Evolutionary conservation across 2,113 vertebrate genomes (phyloP).

Genomic region (Clupea harengus): DNA sequence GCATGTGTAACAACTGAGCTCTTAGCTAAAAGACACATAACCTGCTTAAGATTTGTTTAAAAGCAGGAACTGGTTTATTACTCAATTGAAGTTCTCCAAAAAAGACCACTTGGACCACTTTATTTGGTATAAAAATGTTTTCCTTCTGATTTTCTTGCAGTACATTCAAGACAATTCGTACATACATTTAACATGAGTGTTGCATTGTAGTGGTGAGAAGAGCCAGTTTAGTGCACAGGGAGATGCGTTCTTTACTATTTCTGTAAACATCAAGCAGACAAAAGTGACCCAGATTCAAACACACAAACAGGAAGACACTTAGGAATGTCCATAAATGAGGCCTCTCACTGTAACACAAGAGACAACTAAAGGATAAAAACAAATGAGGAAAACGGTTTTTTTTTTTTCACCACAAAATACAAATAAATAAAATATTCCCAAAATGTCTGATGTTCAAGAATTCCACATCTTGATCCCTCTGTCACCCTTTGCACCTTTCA

Average conservation of each 20-base stretch:
- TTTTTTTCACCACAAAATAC: not conserved
- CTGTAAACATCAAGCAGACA: not conserved
- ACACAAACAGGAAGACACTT: not conserved
- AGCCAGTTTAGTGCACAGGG: slow-evolving; percentile 8
- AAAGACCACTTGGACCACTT: not conserved
- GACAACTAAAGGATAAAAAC: not conserved
- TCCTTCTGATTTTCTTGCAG: not conserved
- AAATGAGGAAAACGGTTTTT: not conserved
- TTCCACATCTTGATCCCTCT: not conserved
- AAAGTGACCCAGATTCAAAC: not conserved
- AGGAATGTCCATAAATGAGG: not conserved
- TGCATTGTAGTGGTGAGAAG: not conserved
- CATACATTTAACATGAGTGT: not conserved
- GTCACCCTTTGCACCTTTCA: not conserved
- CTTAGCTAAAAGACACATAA: too few relatives aligned
- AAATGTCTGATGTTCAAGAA: not conserved
- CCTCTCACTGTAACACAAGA: not conserved
- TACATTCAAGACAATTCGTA: not conserved
- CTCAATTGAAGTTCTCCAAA: too few relatives aligned
- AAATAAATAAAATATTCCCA: slow-evolving; percentile 24
- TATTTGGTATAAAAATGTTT: slow-evolving; percentile 5
- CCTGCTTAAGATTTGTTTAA: too few relatives aligned
- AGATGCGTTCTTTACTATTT: not conserved
- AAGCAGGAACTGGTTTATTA: not conserved
- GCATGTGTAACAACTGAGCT: too few relatives aligned